Base-by-base conservation (phyloP, 1,140 invertebrate genomes). In the Tribolium castaneum region DNA sequence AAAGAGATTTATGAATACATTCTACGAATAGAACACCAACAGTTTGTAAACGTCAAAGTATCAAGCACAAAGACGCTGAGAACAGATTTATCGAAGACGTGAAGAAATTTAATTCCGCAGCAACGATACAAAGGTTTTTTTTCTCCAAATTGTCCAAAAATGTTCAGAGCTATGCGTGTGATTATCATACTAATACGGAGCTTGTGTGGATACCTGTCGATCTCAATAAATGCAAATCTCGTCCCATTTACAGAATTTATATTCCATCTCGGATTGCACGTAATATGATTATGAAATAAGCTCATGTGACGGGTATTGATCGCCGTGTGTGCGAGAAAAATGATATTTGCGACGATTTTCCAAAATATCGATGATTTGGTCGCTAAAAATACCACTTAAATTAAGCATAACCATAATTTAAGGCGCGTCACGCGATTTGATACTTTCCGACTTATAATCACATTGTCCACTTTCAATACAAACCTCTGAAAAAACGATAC, bases 161-260 rank as follows among this genome's bases (percentile, higher is more conserved):
- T 45, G 0, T 45, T n/a, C 30, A 66, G 3, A 66, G 35, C 39
- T 62, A 62, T 62, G 56, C 4, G 34, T 35, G 54, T 66, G 59
- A 35, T 66, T 66, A 35, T 66, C 59, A 62, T 62, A 35, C 13
- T 62, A 62, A 62, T 62, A 35, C 35, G 7, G 34, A 39, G n/a
- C 59, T 35, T 66, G 25, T 25, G 25, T 66, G 39, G 59, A 66
- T 66, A 66, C 59, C 59, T 66, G 59, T 66, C 59, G 59, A 66
- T 66, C 30, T 66, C 59, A 35, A 66, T 66, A 66, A 35, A 66
- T 66, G 59, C 30, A 66, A 66, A 66, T 13, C 59, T 9, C 13
- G 19, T 66, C 59, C 25, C 59, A 35, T 66, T 66, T 66, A 66
- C 30, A 66, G 30, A 34, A 66, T 66, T 66, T 66, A 39, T 34